Conservation (phyloP, 2,113 vertebrate species). For the Malurus alboscapulatus region DNA sequence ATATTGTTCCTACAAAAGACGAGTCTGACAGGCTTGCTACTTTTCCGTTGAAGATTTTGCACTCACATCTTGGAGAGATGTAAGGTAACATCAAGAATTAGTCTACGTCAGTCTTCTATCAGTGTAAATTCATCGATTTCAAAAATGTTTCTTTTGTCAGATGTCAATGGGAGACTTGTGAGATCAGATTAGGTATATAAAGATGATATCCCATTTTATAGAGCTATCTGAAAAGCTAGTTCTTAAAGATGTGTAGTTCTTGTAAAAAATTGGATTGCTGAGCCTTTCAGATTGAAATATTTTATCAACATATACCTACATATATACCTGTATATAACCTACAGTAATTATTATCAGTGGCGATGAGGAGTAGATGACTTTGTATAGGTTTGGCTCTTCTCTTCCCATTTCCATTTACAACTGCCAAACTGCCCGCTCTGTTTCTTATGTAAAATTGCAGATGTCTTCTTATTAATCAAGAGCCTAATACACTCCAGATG, state of each 20-base stretch:
- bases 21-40: background rate
- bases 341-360: conserved; percentile 66
- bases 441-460: conserved; percentile 84
- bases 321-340: too few species aligned
- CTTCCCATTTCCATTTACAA: conserved; percentile 67
- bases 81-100: background rate
- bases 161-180: background rate
- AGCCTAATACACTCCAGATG: conserved; percentile 97
- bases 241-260: background rate
- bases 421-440: conserved; percentile 77
- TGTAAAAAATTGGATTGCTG: background rate
- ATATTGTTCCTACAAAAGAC: background rate
- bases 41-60: background rate
- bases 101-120: background rate
- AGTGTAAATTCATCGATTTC: background rate
- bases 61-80: background rate
- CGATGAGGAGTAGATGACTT: conserved; percentile 50
- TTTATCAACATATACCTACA: background rate
- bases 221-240: background rate
- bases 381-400: conserved; percentile 71
- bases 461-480: conserved; percentile 92
- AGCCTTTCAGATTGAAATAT: background rate
- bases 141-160: background rate
- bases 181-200: background rate
- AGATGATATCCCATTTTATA: background rate